Evolutionary conservation across 2,888 invertebrate species (phyloP), one percentile per base, ranked within the genome.

Genomic region (Sminthurinus aureus): DNA sequence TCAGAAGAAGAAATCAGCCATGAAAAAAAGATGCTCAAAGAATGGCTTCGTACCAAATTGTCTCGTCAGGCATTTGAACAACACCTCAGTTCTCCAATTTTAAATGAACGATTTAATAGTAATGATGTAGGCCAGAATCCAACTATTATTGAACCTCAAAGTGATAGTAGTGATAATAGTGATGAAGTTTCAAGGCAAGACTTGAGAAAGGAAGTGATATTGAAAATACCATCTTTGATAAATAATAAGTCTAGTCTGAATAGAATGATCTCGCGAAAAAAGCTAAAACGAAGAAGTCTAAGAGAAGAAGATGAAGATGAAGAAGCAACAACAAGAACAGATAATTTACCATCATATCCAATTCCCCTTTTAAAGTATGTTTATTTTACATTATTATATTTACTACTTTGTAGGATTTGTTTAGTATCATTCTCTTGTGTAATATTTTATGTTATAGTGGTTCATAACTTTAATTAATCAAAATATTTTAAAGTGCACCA

Each of bases 181-280:
- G 84, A 85, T 81, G 84, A 86, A 79, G 81, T 80, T 64, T 79
- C 82, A n/a, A 82, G 84, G 64, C 87, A 83, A 77, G 82, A 82
- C 75, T 84, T 74, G 58, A 80, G 83, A 64, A 83, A 83, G 79
- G 86, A 86, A 79, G 94, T 96, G 91, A 96, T 96, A 91, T 93
- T 97, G 90, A 96, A 96, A 92, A 96, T 97, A 93, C 97, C 97
- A 93, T 96, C 95, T 78, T 73, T 81, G 15, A 38, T 38, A 38
- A 82, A 79, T 71, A 85, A 85, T 78, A 85, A 86, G 83, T 86
- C 87, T 86, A 87, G 86, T 87, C 86, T 87, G 69, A 86, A 84
- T 80, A 83, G 86, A 85, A 79, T 87, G 87, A 87, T 86, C 87
- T 87, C 87, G 67, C 84, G 85, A 79, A 86, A 79, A 67, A 84